Percentiles rank a stretch among this genome's conserved stretches.
phyloP scores from a whole-genome alignment of 2,888 invertebrate genomes.

The Zele albiditarsus region DNA sequence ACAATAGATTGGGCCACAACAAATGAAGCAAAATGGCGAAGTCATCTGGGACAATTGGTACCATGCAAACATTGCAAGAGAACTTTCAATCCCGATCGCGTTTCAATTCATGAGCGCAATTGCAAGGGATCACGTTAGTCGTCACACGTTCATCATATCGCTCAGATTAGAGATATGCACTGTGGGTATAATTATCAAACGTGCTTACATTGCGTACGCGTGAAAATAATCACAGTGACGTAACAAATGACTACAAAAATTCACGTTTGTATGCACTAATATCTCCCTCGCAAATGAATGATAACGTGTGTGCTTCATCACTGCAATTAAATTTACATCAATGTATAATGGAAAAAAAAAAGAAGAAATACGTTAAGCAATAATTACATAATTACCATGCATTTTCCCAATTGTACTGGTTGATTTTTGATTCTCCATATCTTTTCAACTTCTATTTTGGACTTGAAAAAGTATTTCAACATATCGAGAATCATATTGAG shows the following conservation, averaged over 20 bases:
- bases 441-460: background rate
- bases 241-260: background rate
- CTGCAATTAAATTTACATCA: background rate
- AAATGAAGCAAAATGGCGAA: slow-evolving; percentile 75
- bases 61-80: slow-evolving; percentile 77
- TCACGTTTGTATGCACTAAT: background rate
- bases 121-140: slow-evolving; percentile 70
- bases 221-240: background rate
- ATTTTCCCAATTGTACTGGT: background rate
- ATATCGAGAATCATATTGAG: too few species aligned
- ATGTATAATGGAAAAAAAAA: background rate
- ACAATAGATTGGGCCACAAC: slow-evolving; percentile 62
- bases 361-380: background rate
- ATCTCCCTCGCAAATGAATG: background rate
- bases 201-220: background rate
- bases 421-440: background rate
- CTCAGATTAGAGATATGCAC: background rate
- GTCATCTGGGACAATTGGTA: slow-evolving; percentile 74
- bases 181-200: background rate
- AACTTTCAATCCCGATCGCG: slow-evolving; percentile 78
- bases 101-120: slow-evolving; percentile 76
- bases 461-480: background rate
- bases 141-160: background rate
- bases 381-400: background rate
- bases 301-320: background rate